phyloP scores from a whole-genome alignment of 2,797 vertebrate species.

The Sphaeramia orbicularis region DNA sequence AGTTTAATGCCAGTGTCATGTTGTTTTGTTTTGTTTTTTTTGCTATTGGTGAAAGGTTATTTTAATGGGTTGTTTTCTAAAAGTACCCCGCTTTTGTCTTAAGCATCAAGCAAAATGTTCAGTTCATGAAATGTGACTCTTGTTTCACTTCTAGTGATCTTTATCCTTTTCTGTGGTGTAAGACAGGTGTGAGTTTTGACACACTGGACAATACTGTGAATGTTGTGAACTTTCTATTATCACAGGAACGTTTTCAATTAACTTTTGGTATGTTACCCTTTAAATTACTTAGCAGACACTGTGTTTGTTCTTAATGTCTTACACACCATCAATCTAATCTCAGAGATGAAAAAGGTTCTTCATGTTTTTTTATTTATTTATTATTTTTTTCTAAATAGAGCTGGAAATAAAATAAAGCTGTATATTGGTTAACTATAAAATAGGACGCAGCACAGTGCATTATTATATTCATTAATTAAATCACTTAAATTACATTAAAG shows the following conservation, averaged over 20 bases:
- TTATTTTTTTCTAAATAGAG: not conserved
- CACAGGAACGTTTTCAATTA: not conserved
- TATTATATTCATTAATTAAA: no score
- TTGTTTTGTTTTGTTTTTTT: conserved; percentile 39
- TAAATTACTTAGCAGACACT: conserved; percentile 15
- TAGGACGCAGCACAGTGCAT: no score
- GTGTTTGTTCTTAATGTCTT: conserved; percentile 12
- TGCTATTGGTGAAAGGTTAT: conserved; percentile 18
- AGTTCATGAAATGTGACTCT: conserved; percentile 17
- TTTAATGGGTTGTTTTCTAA: conserved; percentile 45
- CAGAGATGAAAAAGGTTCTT: not conserved
- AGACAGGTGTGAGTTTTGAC: not conserved
- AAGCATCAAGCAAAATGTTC: conserved; percentile 27
- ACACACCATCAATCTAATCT: not conserved
- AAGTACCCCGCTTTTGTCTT: conserved; percentile 38
- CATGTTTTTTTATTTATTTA: no score
- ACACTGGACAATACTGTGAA: conserved; percentile 36
- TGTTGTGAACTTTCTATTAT: conserved; percentile 1
- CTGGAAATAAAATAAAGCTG: conserved; percentile 9
- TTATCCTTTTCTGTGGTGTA: conserved; percentile 5
- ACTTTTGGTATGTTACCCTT: conserved; percentile 5
- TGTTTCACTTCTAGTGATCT: not conserved
- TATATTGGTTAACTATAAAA: no score
- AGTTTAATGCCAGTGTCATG: conserved; percentile 26
- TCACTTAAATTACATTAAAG: no score